Evolutionary conservation across 35 echinoderm and acorn worm species (phyloP), one percentile per base, ranked within the genome.

Genomic region (Heliocidaris tuberculata): DNA sequence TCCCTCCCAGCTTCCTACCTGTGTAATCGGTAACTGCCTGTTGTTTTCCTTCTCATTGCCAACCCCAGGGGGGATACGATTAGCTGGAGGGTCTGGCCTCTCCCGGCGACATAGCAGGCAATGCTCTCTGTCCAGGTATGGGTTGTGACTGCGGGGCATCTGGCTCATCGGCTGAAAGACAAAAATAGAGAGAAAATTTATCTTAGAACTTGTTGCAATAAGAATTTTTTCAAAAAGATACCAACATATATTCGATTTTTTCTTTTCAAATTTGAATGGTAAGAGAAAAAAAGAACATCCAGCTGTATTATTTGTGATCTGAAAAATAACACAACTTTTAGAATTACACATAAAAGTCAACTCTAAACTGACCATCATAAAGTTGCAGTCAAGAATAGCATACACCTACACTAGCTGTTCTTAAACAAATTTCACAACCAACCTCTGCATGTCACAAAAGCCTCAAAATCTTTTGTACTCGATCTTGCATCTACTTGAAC

Each of bases 31-130:
- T 32, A 94, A 47, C 92, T 96, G 95, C 31, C 92, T 93, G 86
- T 94, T 95, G 30, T 94, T 85, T 24, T 96, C 96, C 56, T 97
- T 96, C 48, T 94, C 87, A 35, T 94, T 95, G 16, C 86, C 98
- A 19, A 89, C 60, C 12, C 32, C 88, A 29, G 94, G 88, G 48
- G 89, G 91, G 31, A 96, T 70, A 17, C 94, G 97, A 85, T 97
- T 93, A 12, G 92, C 94, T 17, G 98, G 97, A 21, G 96, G 96
- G 95, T 99, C 98, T 13, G 98, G 98, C 6, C 98, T 60, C 85
- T 97, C 98, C 42, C 97, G 95, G 16, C 96, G 95, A 95, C 98
- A 99, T 15, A 99, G 94, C 11, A 99, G 97, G 89, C 98, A 99
- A 90, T 97, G 98, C 85, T 99, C 97, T 92, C 96, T 94, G 90